These are phyloP conservation scores for Adelosebastes latens DNA, from an alignment of 2,797 vertebrate species.

Conservation along the genomic window DNA sequence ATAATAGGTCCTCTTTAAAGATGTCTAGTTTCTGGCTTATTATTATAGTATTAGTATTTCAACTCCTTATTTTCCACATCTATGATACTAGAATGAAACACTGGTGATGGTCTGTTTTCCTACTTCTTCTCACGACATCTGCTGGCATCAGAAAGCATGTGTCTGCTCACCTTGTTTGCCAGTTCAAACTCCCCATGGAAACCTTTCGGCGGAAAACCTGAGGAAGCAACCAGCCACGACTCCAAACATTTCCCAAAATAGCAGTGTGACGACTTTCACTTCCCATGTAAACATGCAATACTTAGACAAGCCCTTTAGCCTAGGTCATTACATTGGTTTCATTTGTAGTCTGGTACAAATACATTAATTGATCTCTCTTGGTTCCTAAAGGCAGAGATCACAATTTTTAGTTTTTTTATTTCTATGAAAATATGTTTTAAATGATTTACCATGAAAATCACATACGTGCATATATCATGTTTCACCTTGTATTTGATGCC, in stretches of 20 bases:
- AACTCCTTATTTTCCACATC: not conserved
- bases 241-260: constrained; percentile 18
- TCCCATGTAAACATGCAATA: not conserved
- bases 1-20: too few relatives aligned
- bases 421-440: not conserved
- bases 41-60: not conserved
- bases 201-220: constrained; percentile 32
- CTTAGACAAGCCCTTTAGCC: not conserved
- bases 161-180: constrained; percentile 28
- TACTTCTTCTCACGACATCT: not conserved
- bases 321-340: not conserved
- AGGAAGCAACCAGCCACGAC: not conserved
- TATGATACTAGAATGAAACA: not conserved
- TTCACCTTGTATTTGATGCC: constrained; percentile 91
- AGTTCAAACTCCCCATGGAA: constrained; percentile 50
- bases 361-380: not conserved
- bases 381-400: not conserved
- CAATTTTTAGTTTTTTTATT: not conserved
- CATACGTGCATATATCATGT: not conserved
- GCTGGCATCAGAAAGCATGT: constrained; percentile 32
- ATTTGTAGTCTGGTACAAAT: not conserved
- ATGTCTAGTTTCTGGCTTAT: not conserved
- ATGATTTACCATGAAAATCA: not conserved
- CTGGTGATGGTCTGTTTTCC: not conserved
- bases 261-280: not conserved